A percentile compares a stretch with the other conserved stretches of the same genome.
These are phyloP conservation scores for Ellobius talpinus DNA, from an alignment of 2,113 vertebrate species.

Conservation along the genomic window DNA sequence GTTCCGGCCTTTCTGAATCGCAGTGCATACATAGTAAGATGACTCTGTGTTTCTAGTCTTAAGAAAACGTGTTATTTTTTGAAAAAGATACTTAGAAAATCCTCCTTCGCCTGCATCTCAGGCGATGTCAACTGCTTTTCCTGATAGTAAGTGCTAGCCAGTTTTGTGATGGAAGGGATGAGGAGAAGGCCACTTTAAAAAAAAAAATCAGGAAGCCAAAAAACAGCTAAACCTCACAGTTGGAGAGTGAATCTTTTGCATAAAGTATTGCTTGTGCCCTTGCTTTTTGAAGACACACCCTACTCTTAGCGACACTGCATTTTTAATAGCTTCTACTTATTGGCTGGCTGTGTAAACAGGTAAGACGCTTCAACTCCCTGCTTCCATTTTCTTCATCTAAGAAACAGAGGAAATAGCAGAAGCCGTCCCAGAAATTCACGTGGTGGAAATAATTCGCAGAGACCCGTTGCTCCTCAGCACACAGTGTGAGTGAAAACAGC, in stretches of 20 bases:
- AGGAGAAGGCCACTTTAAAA: not conserved
- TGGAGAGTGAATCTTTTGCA: not conserved
- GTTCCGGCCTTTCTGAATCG: constrained; percentile 51
- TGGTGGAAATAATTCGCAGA: not conserved
- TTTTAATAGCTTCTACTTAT: not conserved
- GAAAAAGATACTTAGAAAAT: constrained; percentile 26
- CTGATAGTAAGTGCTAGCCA: not conserved
- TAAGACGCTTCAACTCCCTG: not conserved
- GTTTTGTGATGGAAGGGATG: not conserved
- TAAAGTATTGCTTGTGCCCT: not conserved
- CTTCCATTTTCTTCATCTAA: not conserved
- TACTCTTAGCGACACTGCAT: not conserved
- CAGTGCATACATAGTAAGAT: not conserved
- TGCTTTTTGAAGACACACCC: not conserved
- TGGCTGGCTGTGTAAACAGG: not conserved
- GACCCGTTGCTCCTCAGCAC: not conserved
- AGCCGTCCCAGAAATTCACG: not conserved
- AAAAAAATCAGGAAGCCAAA: not conserved
- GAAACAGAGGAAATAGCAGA: not conserved
- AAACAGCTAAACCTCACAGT: not conserved
- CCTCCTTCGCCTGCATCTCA: not conserved
- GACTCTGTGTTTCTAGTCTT: constrained; percentile 36
- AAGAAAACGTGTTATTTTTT: constrained; percentile 33
- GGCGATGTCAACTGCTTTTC: not conserved
- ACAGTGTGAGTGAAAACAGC: too few species aligned